These are phyloP conservation scores for Campylomormyrus numenius DNA, from an alignment of 2,113 vertebrate genomes.

Conservation along the genomic window DNA sequence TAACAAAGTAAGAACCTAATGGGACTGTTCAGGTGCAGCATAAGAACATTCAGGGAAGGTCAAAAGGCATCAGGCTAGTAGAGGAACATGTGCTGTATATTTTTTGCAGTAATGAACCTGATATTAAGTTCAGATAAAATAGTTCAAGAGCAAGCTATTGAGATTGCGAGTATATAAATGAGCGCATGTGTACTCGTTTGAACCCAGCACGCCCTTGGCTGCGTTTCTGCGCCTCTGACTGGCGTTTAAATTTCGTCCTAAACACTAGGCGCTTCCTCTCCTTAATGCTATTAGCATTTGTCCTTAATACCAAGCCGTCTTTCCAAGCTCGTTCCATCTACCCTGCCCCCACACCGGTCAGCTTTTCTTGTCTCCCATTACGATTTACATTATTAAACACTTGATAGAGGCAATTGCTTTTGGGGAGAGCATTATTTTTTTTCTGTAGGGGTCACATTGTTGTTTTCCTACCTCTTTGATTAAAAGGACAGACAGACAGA, in stretches of 20 bases:
- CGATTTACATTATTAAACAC: neutral
- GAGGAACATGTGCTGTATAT: neutral
- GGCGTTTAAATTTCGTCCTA: neutral
- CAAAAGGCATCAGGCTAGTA: neutral
- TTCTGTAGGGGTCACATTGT: neutral
- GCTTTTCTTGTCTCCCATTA: conserved; percentile 1
- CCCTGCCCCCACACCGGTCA: neutral
- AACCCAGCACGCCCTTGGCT: neutral
- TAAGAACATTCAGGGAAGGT: neutral
- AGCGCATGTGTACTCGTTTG: neutral
- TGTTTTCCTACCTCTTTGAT: no score
- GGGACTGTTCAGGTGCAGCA: no score
- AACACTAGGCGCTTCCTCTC: neutral
- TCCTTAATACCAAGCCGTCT: neutral
- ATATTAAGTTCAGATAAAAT: neutral
- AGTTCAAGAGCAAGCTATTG: neutral
- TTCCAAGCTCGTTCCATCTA: neutral
- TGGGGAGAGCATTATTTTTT: neutral
- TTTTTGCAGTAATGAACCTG: neutral
- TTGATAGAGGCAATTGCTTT: neutral
- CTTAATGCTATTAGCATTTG: neutral
- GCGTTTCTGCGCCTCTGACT: neutral
- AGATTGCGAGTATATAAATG: neutral
- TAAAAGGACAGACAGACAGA: neutral
- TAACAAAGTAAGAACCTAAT: neutral